These are phyloP conservation scores for Metacarcinus magister DNA, from an alignment of 2,888 invertebrate genomes.

Conservation along the genomic window DNA sequence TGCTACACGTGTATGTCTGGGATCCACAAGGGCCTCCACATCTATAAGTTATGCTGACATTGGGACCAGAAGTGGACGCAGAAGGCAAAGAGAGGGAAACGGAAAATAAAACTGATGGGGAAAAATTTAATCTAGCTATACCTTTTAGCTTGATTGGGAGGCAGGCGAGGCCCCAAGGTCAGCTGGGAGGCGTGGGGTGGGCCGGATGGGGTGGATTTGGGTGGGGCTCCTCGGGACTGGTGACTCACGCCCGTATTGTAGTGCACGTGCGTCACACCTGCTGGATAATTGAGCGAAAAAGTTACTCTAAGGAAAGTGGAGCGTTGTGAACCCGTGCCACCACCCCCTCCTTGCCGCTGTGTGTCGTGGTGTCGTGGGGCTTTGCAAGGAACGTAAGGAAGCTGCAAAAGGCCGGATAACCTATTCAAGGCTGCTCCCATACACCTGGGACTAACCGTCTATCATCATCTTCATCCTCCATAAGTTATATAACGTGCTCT, in stretches of 20 bases:
- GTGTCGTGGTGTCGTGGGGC: too few species aligned
- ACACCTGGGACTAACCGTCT: too few species aligned
- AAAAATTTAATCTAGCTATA: background rate
- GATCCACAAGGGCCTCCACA: background rate
- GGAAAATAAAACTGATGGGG: background rate
- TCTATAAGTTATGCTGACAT: background rate
- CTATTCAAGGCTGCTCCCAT: too few species aligned
- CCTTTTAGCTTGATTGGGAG: background rate
- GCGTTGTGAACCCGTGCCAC: background rate
- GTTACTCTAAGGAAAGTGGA: background rate
- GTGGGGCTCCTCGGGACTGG: background rate
- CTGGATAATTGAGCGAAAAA: background rate
- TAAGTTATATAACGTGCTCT: too few species aligned
- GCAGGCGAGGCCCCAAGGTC: background rate
- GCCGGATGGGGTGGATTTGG: too few species aligned
- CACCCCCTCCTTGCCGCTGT: background rate
- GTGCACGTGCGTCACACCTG: conserved; percentile 6
- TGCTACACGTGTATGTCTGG: too few species aligned
- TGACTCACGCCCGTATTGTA: background rate
- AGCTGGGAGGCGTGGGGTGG: background rate
- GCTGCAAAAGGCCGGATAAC: too few species aligned
- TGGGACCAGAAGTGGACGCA: too few species aligned
- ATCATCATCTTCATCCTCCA: too few species aligned
- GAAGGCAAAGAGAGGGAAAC: background rate
- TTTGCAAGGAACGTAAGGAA: too few species aligned